Conservation (phyloP, 1,140 invertebrate species). For the Drosophila littoralis region DNA sequence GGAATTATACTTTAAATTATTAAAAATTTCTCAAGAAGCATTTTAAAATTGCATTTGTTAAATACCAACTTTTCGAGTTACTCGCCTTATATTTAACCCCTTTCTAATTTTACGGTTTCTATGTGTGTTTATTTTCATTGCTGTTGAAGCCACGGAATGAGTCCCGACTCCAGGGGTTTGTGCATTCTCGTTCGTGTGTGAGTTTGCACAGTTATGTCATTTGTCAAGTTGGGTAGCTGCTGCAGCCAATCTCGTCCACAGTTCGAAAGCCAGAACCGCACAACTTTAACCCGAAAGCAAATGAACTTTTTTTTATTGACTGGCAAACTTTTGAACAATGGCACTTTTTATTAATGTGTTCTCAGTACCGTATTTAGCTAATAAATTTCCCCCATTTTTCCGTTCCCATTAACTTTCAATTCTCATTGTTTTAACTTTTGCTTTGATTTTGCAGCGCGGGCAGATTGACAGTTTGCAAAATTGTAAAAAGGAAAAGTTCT, state of each 20-base stretch:
- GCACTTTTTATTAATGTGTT: constrained; percentile 70
- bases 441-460: constrained; percentile 58
- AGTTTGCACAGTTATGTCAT: constrained; percentile 56
- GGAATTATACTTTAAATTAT: not conserved
- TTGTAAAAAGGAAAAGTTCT: constrained; percentile 26
- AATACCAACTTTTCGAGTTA: no score
- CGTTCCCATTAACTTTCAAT: constrained; percentile 49
- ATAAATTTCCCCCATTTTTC: constrained; percentile 23
- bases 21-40: not conserved
- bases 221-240: constrained; percentile 54
- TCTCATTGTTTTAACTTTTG: constrained; percentile 57
- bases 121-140: constrained; percentile 50
- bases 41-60: not conserved
- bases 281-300: constrained; percentile 22
- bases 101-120: constrained; percentile 20
- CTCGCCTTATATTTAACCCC: no score
- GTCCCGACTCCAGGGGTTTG: constrained; percentile 1
- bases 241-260: not conserved
- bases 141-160: constrained; percentile 38
- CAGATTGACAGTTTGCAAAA: constrained; percentile 61
- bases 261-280: constrained; percentile 24
- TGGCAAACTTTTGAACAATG: constrained; percentile 65
- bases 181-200: constrained; percentile 31
- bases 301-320: constrained; percentile 70
- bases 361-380: constrained; percentile 57